A percentile compares a stretch with the other conserved stretches of the same genome.
These are phyloP conservation scores for Anhinga anhinga DNA, from an alignment of 2,113 vertebrate species.

Conservation along the genomic window DNA sequence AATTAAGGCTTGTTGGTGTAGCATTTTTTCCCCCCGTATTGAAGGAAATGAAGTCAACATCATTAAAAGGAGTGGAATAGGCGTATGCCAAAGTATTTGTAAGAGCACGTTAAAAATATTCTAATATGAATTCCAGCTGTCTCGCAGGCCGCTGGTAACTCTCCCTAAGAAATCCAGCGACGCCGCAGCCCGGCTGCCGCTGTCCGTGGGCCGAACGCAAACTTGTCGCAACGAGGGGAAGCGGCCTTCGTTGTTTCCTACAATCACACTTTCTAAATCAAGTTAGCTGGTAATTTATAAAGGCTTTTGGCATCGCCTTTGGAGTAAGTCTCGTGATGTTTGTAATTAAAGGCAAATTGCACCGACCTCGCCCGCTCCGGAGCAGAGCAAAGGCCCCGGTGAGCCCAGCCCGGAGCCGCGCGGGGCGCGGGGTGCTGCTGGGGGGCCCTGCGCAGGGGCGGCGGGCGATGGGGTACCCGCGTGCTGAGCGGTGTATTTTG, in stretches of 20 bases:
- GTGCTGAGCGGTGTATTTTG: not conserved
- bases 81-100: constrained; percentile 55
- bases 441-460: rapidly evolving
- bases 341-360: not conserved
- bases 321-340: not conserved
- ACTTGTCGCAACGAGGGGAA: not conserved
- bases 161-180: not conserved
- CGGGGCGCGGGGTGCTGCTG: rapidly evolving
- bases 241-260: not conserved
- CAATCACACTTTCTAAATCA: not conserved
- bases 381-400: rapidly evolving
- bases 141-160: not conserved
- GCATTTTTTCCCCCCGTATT: not conserved
- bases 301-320: not conserved
- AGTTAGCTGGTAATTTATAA: not conserved
- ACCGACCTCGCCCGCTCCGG: not conserved
- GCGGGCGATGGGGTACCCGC: not conserved
- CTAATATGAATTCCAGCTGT: constrained; percentile 55
- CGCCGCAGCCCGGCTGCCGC: not conserved
- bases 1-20: constrained; percentile 1
- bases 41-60: constrained; percentile 57
- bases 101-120: constrained; percentile 57
- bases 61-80: constrained; percentile 48
- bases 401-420: rapidly evolving
- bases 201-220: not conserved